Conservation (phyloP, 2,888 invertebrate species). For the Taenaris catops region DNA sequence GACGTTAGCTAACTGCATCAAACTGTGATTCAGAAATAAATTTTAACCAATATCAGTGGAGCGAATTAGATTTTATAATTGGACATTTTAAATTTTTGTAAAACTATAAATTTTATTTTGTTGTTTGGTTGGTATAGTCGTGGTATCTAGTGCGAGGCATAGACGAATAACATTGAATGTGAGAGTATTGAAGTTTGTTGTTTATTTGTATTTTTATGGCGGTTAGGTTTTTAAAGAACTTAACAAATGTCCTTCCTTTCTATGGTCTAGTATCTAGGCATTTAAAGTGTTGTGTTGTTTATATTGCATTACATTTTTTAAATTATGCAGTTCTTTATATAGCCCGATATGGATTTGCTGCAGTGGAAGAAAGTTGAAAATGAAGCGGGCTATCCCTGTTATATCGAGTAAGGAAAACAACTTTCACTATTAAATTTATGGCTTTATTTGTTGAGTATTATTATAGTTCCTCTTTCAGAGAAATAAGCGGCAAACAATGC, state of each 20-base stretch:
- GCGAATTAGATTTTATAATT: too few species aligned
- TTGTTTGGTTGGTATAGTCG: too few species aligned
- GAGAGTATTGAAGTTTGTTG: not conserved
- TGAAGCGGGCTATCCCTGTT: conserved; percentile 81
- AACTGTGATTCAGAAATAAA: too few species aligned
- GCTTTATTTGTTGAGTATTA: too few species aligned
- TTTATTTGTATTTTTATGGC: conserved; percentile 37
- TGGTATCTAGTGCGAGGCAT: too few species aligned
- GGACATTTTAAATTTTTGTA: too few species aligned
- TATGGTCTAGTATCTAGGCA: conserved; percentile 3
- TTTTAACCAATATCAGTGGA: too few species aligned
- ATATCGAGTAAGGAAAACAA: conserved; percentile 75
- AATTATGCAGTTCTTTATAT: conserved; percentile 16
- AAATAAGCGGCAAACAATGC: conserved; percentile 65
- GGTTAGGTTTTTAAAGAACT: conserved; percentile 32
- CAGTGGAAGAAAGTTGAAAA: conserved; percentile 80
- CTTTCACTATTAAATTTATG: too few species aligned
- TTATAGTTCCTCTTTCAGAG: conserved; percentile 52
- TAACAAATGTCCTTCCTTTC: conserved; percentile 8
- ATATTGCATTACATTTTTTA: too few species aligned
- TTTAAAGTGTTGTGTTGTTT: too few species aligned
- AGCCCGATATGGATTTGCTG: conserved; percentile 40
- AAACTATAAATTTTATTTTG: too few species aligned
- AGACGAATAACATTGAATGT: not conserved
- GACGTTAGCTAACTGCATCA: too few species aligned